phyloP scores from a whole-genome alignment of 2,797 vertebrate species.

The Sitta carolinensis region DNA sequence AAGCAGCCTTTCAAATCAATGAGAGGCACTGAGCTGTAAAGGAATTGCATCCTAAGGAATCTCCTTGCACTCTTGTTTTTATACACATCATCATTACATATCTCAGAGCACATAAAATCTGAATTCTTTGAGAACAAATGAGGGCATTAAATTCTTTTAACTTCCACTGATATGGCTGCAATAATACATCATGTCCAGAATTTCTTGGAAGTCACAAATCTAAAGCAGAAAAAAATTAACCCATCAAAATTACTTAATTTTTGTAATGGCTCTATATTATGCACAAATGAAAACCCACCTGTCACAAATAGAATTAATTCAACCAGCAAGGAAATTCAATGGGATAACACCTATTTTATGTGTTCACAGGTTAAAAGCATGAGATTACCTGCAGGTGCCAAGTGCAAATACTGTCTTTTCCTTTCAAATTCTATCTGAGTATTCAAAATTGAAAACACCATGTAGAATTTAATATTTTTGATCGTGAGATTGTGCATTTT shows the following conservation, averaged over 20 bases:
- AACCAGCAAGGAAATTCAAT: not conserved
- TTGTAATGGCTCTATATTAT: not conserved
- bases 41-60: constrained; percentile 31
- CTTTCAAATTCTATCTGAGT: not conserved
- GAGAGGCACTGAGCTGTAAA: constrained; percentile 22
- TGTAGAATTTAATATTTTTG: not conserved
- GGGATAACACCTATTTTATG: not conserved
- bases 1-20: constrained; percentile 38
- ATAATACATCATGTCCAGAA: constrained; percentile 22
- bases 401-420: not conserved
- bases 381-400: not conserved
- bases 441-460: not conserved
- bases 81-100: not conserved
- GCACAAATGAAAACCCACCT: not conserved
- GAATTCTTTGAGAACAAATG: constrained; percentile 7
- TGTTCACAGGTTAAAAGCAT: not conserved
- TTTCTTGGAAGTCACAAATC: not conserved
- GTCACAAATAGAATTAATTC: not conserved
- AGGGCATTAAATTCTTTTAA: constrained; percentile 30
- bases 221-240: not conserved
- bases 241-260: not conserved
- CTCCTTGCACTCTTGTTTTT: constrained; percentile 38
- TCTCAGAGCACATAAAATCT: constrained; percentile 43
- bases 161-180: not conserved
- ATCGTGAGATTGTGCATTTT: not conserved